Conservation (phyloP, 2,113 vertebrate species). For the Lathamus discolor region DNA sequence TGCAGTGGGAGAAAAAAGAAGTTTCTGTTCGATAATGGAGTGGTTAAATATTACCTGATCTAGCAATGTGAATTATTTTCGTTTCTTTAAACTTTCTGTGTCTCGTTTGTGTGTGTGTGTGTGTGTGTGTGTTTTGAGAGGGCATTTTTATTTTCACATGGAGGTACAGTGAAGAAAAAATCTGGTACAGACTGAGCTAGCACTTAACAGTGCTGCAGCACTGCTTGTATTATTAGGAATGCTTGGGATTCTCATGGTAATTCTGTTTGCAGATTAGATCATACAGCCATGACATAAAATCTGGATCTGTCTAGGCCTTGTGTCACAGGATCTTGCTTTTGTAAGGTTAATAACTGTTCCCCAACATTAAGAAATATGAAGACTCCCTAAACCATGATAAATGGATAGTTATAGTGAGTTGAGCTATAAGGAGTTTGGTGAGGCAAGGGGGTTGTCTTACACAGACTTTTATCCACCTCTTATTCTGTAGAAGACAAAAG, state of each 20-base stretch:
- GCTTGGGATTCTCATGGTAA: not conserved
- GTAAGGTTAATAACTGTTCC: not conserved
- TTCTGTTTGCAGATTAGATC: not conserved
- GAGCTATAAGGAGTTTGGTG: not conserved
- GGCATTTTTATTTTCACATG: not conserved
- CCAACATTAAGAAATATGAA: not conserved
- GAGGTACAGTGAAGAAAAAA: not conserved
- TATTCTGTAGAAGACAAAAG: not conserved
- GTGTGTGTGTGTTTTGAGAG: not conserved
- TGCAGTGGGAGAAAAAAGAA: not conserved
- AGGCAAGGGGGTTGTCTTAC: not conserved
- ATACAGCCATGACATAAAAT: not conserved
- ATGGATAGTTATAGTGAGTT: not conserved
- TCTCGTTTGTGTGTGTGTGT: not conserved
- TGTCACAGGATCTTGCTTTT: not conserved
- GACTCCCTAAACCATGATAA: not conserved
- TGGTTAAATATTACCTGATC: not conserved
- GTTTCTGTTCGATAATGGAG: not conserved
- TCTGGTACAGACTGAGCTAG: not conserved
- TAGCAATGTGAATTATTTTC: not conserved
- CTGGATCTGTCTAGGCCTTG: not conserved
- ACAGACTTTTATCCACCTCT: not conserved
- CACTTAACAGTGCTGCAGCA: not conserved
- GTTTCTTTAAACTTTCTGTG: not conserved
- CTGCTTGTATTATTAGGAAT: not conserved